These are phyloP conservation scores for Rhinolophus ferrumequinum DNA, from an alignment of 2,113 vertebrate genomes.

Conservation along the genomic window DNA sequence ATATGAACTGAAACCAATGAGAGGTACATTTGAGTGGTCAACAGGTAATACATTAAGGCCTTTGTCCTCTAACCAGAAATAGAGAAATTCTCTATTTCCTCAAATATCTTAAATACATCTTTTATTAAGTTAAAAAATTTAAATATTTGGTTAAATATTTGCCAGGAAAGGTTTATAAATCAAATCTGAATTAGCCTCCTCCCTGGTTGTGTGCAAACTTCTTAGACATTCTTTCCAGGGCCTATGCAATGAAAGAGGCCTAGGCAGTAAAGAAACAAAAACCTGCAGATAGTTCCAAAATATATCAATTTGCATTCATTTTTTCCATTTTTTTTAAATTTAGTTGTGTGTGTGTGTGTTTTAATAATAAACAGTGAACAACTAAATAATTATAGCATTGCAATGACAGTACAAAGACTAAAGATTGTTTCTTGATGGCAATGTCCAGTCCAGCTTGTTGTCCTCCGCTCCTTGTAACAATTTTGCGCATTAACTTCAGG, in stretches of 20 bases:
- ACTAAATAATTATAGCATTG: not conserved
- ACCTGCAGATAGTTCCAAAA: not conserved
- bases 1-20: not conserved
- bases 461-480: not conserved
- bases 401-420: not conserved
- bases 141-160: not conserved
- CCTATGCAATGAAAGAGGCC: not conserved
- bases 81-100: not conserved
- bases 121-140: not conserved
- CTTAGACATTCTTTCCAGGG: not conserved
- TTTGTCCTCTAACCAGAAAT: not conserved
- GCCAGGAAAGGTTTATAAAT: not conserved
- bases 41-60: not conserved
- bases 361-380: not conserved
- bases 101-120: not conserved
- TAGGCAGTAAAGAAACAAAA: not conserved
- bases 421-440: not conserved
- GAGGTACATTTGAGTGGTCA: not conserved
- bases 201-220: not conserved
- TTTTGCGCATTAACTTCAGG: constrained; percentile 37
- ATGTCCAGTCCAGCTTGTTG: not conserved
- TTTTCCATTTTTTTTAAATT: not conserved
- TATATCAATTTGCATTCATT: not conserved
- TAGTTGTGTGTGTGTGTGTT: too few species aligned
- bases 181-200: not conserved